Evolutionary conservation across 2,797 vertebrate species (phyloP).

Genomic region (Lepus oiostolus): DNA sequence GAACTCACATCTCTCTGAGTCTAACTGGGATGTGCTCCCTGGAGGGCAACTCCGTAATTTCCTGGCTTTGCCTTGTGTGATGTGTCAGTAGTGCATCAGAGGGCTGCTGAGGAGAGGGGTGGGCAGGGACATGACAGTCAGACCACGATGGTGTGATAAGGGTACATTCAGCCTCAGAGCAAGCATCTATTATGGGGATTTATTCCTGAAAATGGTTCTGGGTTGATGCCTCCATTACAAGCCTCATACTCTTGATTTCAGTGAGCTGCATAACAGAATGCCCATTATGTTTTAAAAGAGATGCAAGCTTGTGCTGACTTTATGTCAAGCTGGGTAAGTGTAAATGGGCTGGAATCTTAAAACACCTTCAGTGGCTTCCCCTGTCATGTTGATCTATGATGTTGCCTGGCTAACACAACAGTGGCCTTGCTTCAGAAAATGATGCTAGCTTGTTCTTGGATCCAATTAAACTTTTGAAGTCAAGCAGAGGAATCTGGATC

Average conservation of each 20-base stretch:
- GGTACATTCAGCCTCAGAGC: constrained; percentile 41
- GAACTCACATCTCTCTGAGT: constrained; percentile 64
- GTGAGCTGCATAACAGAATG: constrained; percentile 62
- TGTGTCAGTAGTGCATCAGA: constrained; percentile 61
- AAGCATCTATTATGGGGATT: constrained; percentile 73
- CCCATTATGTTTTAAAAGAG: constrained; percentile 75
- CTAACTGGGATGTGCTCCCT: constrained; percentile 39
- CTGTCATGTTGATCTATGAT: constrained; percentile 74
- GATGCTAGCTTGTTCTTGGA: neutral
- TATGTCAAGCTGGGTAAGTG: constrained; percentile 74
- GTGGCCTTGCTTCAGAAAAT: constrained; percentile 65
- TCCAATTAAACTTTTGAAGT: neutral
- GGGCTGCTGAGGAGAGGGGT: constrained; percentile 51
- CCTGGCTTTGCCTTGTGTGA: constrained; percentile 62
- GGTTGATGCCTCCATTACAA: constrained; percentile 67
- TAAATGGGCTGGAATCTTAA: constrained; percentile 78
- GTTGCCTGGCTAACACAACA: constrained; percentile 61
- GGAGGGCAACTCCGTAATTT: constrained; percentile 67
- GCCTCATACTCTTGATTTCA: constrained; percentile 67
- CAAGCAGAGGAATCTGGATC: neutral
- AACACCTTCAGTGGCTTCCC: constrained; percentile 70
- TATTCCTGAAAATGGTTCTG: constrained; percentile 61
- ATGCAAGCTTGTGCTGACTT: constrained; percentile 67
- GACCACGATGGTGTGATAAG: constrained; percentile 63
- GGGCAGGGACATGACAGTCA: constrained; percentile 44